phyloP scores from a whole-genome alignment of 2,888 invertebrate genomes.

The Amblyjoppa fuscipennis region DNA sequence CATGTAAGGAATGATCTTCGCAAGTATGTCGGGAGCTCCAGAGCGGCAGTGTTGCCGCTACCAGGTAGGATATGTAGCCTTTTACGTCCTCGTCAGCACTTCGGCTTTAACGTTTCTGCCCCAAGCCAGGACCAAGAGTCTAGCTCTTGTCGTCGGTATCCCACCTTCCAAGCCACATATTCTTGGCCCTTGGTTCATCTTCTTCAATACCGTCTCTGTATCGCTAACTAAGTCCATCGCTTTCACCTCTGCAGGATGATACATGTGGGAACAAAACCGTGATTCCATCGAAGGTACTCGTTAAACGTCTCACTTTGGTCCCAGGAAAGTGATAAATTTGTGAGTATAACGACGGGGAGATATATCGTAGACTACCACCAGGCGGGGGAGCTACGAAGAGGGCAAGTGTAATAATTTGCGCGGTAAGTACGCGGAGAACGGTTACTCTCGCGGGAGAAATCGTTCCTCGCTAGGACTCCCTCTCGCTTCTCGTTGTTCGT shows the following conservation, averaged over 20 bases:
- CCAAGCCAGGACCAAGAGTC: conserved; percentile 39
- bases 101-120: conserved; percentile 62
- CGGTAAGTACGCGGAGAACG: conserved; percentile 63
- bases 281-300: conserved; percentile 45
- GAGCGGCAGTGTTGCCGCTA: background rate
- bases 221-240: background rate
- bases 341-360: conserved; percentile 54
- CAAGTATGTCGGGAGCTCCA: conserved; percentile 36
- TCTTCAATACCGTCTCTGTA: background rate
- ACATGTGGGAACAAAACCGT: conserved; percentile 26
- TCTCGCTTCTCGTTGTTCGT: conserved; percentile 31
- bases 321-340: conserved; percentile 58
- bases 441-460: conserved; percentile 68
- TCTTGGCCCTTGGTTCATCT: background rate
- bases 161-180: conserved; percentile 9
- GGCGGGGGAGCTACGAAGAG: conserved; percentile 25
- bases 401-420: conserved; percentile 66
- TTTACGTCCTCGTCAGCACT: conserved; percentile 68
- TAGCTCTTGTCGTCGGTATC: conserved; percentile 10
- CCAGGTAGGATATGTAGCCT: conserved; percentile 22
- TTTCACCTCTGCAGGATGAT: background rate
- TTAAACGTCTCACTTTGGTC: conserved; percentile 35
- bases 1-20: conserved; percentile 19
- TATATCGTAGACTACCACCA: conserved; percentile 29
- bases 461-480: conserved; percentile 59